phyloP scores from a whole-genome alignment of 2,888 invertebrate genomes.

The Cybosia mesomella region DNA sequence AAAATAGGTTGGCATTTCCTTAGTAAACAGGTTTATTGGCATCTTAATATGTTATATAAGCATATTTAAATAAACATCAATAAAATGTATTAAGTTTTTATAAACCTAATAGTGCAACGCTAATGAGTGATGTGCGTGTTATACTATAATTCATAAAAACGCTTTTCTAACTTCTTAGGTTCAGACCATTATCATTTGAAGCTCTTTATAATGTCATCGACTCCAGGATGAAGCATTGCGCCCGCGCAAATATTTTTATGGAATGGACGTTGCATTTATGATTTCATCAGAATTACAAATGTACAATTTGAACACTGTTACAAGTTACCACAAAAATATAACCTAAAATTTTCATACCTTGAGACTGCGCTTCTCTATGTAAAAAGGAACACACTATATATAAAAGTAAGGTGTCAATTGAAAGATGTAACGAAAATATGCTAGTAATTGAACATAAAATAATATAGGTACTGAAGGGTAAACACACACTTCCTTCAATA shows the following conservation, averaged over 20 bases:
- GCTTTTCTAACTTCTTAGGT: slow-evolving; percentile 36
- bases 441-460: not conserved
- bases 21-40: not conserved
- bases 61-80: not conserved
- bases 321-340: not conserved
- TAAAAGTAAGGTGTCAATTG: not conserved
- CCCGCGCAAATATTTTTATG: slow-evolving; percentile 52
- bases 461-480: not conserved
- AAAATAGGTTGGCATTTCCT: not conserved
- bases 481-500: slow-evolving; percentile 49
- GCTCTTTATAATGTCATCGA: slow-evolving; percentile 36
- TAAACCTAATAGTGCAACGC: not conserved
- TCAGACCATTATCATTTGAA: slow-evolving; percentile 47
- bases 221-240: slow-evolving; percentile 44
- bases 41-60: not conserved
- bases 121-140: slow-evolving; percentile 24
- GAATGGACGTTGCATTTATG: slow-evolving; percentile 59
- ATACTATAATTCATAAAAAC: slow-evolving; percentile 29
- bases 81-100: not conserved
- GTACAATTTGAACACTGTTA: slow-evolving; percentile 38
- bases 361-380: too few relatives aligned
- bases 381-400: not conserved
- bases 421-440: not conserved
- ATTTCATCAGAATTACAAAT: slow-evolving; percentile 50
- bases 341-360: too few relatives aligned